Percentiles rank a stretch among this genome's conserved stretches.
Conservation (phyloP, 23 tunicate genomes). For the Styela plicata region DNA sequence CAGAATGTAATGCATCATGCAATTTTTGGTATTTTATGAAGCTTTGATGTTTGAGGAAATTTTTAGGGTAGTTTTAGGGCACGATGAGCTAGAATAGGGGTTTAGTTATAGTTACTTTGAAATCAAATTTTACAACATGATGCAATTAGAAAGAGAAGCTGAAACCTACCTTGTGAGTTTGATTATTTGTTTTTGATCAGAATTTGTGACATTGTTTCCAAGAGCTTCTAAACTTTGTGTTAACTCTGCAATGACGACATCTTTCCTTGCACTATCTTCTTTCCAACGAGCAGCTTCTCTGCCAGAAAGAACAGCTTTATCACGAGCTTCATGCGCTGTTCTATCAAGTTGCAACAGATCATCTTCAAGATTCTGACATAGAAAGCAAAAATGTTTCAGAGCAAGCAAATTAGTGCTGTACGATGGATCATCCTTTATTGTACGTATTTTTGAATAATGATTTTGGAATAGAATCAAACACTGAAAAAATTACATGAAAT, state of each 20-base stretch:
- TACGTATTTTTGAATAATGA: too few relatives aligned
- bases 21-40: too few relatives aligned
- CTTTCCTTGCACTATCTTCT: conserved; percentile 21
- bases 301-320: background rate
- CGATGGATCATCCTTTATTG: too few relatives aligned
- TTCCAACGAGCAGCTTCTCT: conserved; percentile 34
- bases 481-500: too few relatives aligned
- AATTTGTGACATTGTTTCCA: background rate
- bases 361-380: conserved; percentile 19
- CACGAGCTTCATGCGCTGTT: conserved; percentile 25
- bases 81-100: too few relatives aligned
- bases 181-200: conserved; percentile 16
- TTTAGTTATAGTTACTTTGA: too few relatives aligned
- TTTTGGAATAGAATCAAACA: too few relatives aligned
- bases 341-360: conserved; percentile 23
- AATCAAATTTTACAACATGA: background rate
- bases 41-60: too few relatives aligned
- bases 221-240: conserved; percentile 9
- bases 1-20: too few relatives aligned
- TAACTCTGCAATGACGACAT: conserved; percentile 7
- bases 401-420: too few relatives aligned
- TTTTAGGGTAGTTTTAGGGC: too few relatives aligned
- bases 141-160: background rate
- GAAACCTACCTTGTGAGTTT: conserved; percentile 13
- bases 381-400: too few relatives aligned